These are phyloP conservation scores for Danio albolineatus DNA, from an alignment of 2,797 vertebrate species.

Conservation along the genomic window DNA sequence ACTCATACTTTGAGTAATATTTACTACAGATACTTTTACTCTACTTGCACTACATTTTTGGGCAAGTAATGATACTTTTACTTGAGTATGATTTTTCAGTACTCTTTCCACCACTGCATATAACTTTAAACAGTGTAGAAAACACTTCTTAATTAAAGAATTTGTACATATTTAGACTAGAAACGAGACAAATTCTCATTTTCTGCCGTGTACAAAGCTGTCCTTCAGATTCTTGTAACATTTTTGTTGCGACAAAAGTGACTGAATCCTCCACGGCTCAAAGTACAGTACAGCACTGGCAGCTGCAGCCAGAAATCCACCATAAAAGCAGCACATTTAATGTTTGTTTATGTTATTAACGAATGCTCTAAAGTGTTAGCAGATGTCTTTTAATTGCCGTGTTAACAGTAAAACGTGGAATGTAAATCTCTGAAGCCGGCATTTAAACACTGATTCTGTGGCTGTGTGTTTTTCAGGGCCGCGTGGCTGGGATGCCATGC, in stretches of 20 bases:
- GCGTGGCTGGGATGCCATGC: not conserved
- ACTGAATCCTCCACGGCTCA: not conserved
- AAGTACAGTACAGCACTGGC: slow-evolving; percentile 19
- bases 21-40: too few relatives aligned
- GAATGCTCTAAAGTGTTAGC: slow-evolving; percentile 10
- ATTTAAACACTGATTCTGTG: not conserved
- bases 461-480: not conserved
- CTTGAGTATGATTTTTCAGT: too few relatives aligned
- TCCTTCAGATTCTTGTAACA: slow-evolving; percentile 24
- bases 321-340: slow-evolving; percentile 17
- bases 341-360: slow-evolving; percentile 37
- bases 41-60: too few relatives aligned
- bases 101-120: too few relatives aligned
- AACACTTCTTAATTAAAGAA: too few relatives aligned
- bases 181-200: too few relatives aligned
- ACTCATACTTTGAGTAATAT: too few relatives aligned
- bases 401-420: slow-evolving; percentile 20
- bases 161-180: too few relatives aligned
- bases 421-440: slow-evolving; percentile 11
- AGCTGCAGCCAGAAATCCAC: slow-evolving; percentile 7
- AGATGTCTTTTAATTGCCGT: slow-evolving; percentile 19
- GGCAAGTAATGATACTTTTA: too few relatives aligned
- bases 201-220: too few relatives aligned
- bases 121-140: too few relatives aligned
- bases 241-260: not conserved